phyloP scores from a whole-genome alignment of 2,888 invertebrate species.

The Drosophila quinaria region DNA sequence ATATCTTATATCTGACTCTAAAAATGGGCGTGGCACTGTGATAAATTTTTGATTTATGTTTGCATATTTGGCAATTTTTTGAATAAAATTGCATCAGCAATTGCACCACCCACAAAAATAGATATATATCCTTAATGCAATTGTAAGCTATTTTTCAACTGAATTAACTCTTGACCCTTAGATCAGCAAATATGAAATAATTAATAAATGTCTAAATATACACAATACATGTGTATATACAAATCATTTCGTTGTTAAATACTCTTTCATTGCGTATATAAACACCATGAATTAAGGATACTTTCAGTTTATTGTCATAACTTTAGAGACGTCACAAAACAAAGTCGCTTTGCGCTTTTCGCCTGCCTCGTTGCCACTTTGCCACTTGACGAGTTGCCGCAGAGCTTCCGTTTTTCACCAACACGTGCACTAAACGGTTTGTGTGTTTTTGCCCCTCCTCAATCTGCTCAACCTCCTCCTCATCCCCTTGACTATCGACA shows the following conservation, averaged over 20 bases:
- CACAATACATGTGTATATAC: no score
- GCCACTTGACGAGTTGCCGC: conserved; percentile 47
- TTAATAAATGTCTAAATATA: background rate
- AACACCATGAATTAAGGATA: conserved; percentile 32
- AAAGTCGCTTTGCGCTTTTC: conserved; percentile 5
- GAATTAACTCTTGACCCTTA: conserved; percentile 4
- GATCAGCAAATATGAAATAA: background rate
- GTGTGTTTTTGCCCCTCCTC: conserved; percentile 44
- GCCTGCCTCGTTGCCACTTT: conserved; percentile 35
- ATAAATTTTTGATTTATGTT: conserved; percentile 69
- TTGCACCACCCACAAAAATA: background rate
- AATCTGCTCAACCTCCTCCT: conserved; percentile 1
- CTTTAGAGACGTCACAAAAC: conserved; percentile 30
- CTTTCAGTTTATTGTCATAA: conserved; percentile 42
- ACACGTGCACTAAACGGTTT: conserved; percentile 75
- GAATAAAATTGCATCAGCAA: conserved; percentile 50
- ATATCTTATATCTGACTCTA: conserved; percentile 25
- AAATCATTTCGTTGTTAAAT: background rate
- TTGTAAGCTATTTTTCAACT: background rate
- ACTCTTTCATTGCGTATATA: background rate
- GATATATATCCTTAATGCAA: background rate
- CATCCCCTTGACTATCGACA: conserved; percentile 36
- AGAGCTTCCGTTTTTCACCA: conserved; percentile 68
- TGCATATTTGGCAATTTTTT: conserved; percentile 60
- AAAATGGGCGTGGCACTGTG: conserved; percentile 53